A percentile compares a stretch with the other conserved stretches of the same genome.
Evolutionary conservation across 2,113 vertebrate species (phyloP).

Genomic region (Accipiter cooperii): DNA sequence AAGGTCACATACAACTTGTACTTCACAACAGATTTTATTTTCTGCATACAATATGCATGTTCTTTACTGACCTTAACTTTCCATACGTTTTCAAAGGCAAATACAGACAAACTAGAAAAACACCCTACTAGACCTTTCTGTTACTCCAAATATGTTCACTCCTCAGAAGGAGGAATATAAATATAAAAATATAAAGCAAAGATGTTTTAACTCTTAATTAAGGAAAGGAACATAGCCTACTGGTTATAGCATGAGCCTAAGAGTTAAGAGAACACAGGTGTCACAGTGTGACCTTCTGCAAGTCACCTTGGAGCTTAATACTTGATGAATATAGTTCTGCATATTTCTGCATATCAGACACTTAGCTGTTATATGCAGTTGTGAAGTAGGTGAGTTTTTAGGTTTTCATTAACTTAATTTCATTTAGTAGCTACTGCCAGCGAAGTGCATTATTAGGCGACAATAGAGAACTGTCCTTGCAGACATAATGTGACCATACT

Average conservation of each 20-base stretch:
- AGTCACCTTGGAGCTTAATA: background rate
- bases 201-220: background rate
- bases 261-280: background rate
- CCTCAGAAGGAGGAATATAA: background rate
- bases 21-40: constrained; percentile 42
- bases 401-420: background rate
- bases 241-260: background rate
- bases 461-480: background rate
- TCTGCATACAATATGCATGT: background rate
- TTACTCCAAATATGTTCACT: background rate
- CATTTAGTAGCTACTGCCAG: background rate
- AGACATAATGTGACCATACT: background rate
- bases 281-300: background rate
- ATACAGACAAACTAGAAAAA: background rate
- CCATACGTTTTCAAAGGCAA: background rate
- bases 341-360: background rate
- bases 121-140: background rate
- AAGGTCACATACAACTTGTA: background rate
- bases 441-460: background rate
- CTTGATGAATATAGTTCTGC: background rate
- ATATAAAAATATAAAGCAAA: background rate
- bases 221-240: background rate
- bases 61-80: background rate
- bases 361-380: background rate
- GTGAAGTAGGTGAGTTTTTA: background rate